phyloP scores from a whole-genome alignment of 2,888 invertebrate genomes.

The Chloromyia formosa region DNA sequence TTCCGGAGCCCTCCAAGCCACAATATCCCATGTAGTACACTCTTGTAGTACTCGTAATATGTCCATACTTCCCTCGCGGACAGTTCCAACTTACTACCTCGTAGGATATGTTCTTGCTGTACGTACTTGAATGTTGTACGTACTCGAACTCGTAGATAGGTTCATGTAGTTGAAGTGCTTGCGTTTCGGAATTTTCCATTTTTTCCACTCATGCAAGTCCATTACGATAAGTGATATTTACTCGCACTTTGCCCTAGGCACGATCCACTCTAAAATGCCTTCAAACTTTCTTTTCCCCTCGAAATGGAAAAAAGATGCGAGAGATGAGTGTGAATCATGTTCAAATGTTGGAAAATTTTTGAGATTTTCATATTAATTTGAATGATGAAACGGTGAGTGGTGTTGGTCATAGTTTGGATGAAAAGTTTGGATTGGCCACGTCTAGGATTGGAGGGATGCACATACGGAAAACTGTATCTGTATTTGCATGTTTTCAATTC shows the following conservation, averaged over 20 bases:
- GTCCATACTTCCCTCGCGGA: constrained; percentile 30
- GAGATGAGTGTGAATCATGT: constrained; percentile 14
- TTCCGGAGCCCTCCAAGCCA: not conserved
- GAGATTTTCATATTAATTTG: constrained; percentile 16
- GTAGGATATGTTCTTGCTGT: not conserved
- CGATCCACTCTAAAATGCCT: constrained; percentile 19
- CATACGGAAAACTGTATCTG: no score
- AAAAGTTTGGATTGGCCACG: not conserved
- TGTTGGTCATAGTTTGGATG: not conserved
- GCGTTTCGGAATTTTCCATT: constrained; percentile 8
- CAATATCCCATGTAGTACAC: not conserved
- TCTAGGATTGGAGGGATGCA: no score
- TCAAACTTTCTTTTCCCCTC: not conserved
- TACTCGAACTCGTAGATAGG: no score
- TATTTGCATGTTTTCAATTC: no score
- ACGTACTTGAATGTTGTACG: no score
- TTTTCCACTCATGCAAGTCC: constrained; percentile 28
- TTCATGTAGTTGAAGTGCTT: constrained; percentile 34
- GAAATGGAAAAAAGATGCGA: constrained; percentile 1
- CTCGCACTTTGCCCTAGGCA: constrained; percentile 28
- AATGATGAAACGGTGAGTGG: not conserved
- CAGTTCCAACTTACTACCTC: not conserved
- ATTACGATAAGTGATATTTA: constrained; percentile 44
- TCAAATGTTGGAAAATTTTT: not conserved
- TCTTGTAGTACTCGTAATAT: not conserved